phyloP scores from a whole-genome alignment of 2,797 vertebrate species.

The Acipenser oxyrinchus region DNA sequence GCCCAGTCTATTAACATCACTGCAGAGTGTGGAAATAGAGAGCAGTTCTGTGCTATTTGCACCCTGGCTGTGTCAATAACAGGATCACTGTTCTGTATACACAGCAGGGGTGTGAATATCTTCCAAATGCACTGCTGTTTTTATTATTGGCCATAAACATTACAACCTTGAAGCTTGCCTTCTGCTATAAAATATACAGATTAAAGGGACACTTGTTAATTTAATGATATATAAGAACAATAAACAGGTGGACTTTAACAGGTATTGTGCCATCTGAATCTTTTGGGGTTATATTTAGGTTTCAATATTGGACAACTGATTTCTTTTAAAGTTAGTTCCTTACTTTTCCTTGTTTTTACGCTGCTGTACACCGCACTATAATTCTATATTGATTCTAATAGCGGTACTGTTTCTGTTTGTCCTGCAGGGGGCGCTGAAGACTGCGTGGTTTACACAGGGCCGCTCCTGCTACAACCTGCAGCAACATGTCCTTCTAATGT shows the following conservation, averaged over 20 bases:
- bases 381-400: background rate
- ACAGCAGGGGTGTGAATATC: background rate
- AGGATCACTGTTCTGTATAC: background rate
- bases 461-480: too few species aligned
- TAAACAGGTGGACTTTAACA: too few species aligned
- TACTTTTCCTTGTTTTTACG: background rate
- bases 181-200: too few species aligned
- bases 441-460: conserved; percentile 46
- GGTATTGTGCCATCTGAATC: background rate
- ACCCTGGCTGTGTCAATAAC: too few species aligned
- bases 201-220: too few species aligned
- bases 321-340: background rate
- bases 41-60: too few species aligned
- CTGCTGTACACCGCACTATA: background rate
- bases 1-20: too few species aligned
- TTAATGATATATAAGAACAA: too few species aligned
- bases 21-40: too few species aligned
- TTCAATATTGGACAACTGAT: background rate
- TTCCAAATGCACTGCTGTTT: background rate
- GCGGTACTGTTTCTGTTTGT: conserved; percentile 4
- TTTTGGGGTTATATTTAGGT: background rate
- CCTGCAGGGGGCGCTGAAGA: background rate
- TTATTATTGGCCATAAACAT: background rate
- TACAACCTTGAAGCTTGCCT: background rate
- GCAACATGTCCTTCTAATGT: too few species aligned